phyloP scores from a whole-genome alignment of 2,888 invertebrate species.

The Gerris lacustris region DNA sequence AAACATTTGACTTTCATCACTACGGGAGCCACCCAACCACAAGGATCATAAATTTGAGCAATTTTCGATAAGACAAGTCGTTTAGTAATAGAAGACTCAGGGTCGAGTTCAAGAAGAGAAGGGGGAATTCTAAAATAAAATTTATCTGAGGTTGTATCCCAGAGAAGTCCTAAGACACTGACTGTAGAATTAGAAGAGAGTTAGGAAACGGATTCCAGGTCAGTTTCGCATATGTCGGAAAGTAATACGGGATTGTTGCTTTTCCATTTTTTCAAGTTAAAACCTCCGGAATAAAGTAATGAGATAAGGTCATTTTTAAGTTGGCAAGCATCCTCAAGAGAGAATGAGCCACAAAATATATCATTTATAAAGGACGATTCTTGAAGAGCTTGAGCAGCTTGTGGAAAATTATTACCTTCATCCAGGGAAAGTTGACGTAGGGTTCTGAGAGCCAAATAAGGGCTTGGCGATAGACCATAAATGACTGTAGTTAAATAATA shows the following conservation, averaged over 20 bases:
- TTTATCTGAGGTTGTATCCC: neutral
- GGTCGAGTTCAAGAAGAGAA: neutral
- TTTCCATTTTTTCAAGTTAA: neutral
- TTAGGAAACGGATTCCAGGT: neutral
- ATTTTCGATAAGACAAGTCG: neutral
- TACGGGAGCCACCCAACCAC: neutral
- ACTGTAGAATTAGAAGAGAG: neutral
- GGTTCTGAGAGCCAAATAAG: neutral
- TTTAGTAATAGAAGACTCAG: neutral
- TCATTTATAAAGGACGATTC: neutral
- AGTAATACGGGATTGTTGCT: neutral
- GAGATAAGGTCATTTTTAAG: neutral
- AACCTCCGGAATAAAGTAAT: neutral
- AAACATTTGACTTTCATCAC: neutral
- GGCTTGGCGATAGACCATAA: neutral
- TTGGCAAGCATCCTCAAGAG: neutral
- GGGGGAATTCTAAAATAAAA: neutral
- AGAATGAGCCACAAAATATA: neutral
- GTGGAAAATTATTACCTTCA: neutral
- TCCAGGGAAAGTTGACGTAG: neutral
- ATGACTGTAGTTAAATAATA: conserved; percentile 1
- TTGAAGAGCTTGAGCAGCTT: neutral
- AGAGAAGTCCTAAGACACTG: neutral
- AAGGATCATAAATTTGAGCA: neutral
- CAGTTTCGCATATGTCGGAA: neutral